phyloP scores from a whole-genome alignment of 2,113 vertebrate genomes.

The Tichodroma muraria region DNA sequence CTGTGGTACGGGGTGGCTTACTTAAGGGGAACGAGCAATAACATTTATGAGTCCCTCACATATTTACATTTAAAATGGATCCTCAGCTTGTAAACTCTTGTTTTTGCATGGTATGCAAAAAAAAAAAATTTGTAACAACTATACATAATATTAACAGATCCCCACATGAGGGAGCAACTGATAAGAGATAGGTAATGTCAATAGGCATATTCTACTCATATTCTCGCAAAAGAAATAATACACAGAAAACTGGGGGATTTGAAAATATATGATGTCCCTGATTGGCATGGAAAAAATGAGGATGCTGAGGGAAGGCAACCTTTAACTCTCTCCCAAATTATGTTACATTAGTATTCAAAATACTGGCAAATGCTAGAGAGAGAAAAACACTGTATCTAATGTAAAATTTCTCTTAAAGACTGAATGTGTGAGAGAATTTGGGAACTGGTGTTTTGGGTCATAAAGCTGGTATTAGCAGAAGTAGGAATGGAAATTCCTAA shows the following conservation, averaged over 20 bases:
- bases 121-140: not conserved
- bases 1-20: not conserved
- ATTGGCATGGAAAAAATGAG: not conserved
- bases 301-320: not conserved
- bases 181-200: not conserved
- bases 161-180: conserved; percentile 50
- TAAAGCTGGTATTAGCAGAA: not conserved
- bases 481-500: not conserved
- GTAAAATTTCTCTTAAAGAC: not conserved
- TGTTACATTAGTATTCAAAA: not conserved
- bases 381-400: not conserved
- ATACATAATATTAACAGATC: not conserved
- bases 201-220: not conserved
- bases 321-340: not conserved
- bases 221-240: not conserved
- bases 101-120: not conserved
- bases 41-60: not conserved
- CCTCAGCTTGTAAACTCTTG: not conserved
- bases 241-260: not conserved
- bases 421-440: not conserved
- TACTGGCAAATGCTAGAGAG: not conserved
- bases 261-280: not conserved
- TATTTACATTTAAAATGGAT: not conserved
- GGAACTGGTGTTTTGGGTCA: not conserved
- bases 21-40: not conserved